Evolutionary conservation across 2,888 invertebrate species (phyloP).

Genomic region (Periphyllus acericola): DNA sequence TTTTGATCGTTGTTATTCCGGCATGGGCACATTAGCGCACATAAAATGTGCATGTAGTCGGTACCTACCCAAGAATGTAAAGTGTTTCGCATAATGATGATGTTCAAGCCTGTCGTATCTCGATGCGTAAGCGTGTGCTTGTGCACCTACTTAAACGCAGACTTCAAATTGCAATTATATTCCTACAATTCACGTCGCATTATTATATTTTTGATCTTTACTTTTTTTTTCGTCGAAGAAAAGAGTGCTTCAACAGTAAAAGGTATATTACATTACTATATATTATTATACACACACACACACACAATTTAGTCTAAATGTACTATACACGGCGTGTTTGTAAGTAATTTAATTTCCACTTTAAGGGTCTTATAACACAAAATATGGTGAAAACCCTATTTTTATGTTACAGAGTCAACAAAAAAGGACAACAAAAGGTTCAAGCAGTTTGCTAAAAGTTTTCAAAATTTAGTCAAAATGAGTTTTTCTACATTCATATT

Average conservation of each 20-base stretch:
- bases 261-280: background rate
- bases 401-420: background rate
- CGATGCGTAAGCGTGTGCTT: background rate
- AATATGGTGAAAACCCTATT: background rate
- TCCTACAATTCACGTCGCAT: background rate
- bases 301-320: background rate
- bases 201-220: background rate
- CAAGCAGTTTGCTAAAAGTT: background rate
- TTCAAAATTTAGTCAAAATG: no score
- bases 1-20: background rate
- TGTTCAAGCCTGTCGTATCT: background rate
- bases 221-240: background rate
- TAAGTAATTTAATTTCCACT: slow-evolving; percentile 23
- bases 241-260: background rate
- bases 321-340: background rate
- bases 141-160: no score
- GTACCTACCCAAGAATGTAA: background rate
- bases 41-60: background rate
- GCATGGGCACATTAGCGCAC: no score
- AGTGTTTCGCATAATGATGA: background rate
- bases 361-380: background rate
- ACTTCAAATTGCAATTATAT: background rate
- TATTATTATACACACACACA: no score
- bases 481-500: background rate
- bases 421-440: background rate